Base-by-base conservation (phyloP, 2,888 invertebrate species). In the Subacronicta megacephala region DNA sequence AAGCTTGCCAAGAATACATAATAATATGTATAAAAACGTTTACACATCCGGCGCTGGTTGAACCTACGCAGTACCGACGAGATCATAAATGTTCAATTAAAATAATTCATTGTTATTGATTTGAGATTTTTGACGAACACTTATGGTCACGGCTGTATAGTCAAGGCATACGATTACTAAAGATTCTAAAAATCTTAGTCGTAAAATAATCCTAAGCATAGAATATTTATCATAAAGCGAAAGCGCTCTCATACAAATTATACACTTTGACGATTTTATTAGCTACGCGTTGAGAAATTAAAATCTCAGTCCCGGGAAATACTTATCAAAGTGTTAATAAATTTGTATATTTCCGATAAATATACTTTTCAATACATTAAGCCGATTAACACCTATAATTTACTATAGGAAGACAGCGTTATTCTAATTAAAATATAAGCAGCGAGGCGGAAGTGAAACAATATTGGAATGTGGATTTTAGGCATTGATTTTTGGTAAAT, bases 1-100 rank as follows among this genome's bases (percentile, higher is more conserved):
- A 93, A 90, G 81, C 78, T 75, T 85, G 87, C 90, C 84, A 82
- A 80, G 75, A 87, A 84, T 88, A 88, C 87, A 87, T 84, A 76
- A 74, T 76, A 83, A 75, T 81, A 77, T 82, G 83, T 89, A 90
- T 85, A 88, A 89, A 89, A 88, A 83, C 70, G 72, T 78, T 73
- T 67, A 62, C 68, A 72, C 60, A 76, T 80, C 83, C 82, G 80
- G 81, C 61, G 79, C 55, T 70, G 44, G 64, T 70, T 51, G 63
- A 62, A 44, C 45, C 57, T 53, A 33, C 50, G 23, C 26, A 45
- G 45, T 73, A 63, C 71, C 13, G 65, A 69, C 75, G 60, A 50
- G 54, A 17, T 64, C 75, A 73, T 63, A 75, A 81, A 65, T 64
- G 69, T 62, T 46, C 23, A 15, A 42, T 45, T 51, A 35, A 46